Conservation (phyloP, 2,888 invertebrate genomes). For the Ophioninae sp. region DNA sequence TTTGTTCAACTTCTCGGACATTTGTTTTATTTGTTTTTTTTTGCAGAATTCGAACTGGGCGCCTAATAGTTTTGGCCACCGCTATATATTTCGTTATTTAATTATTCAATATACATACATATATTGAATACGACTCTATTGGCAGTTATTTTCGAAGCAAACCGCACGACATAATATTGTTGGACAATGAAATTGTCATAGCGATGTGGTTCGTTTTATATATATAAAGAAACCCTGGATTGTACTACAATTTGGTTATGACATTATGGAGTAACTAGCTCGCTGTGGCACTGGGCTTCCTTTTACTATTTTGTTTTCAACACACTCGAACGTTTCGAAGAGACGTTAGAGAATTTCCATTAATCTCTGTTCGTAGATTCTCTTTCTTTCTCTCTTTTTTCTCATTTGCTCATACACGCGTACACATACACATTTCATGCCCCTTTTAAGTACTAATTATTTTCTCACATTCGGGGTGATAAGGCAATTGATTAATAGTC, state of each 20-base stretch:
- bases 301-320: conserved; percentile 18
- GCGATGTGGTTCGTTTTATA: conserved; percentile 38
- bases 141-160: conserved; percentile 53
- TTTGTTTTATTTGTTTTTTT: not conserved
- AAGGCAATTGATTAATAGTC: not conserved
- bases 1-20: not conserved
- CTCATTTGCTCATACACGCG: not conserved
- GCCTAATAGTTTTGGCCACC: not conserved
- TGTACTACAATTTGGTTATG: conserved; percentile 79
- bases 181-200: conserved; percentile 45
- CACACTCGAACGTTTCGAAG: conserved; percentile 12
- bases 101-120: not conserved
- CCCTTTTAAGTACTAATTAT: conserved; percentile 2
- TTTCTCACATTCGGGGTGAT: not conserved
- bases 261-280: conserved; percentile 73
- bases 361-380: not conserved
- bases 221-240: conserved; percentile 66
- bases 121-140: conserved; percentile 50
- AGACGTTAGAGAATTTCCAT: not conserved
- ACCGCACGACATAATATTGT: conserved; percentile 42
- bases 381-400: not conserved
- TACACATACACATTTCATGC: not conserved
- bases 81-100: conserved; percentile 8
- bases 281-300: conserved; percentile 70
- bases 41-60: not conserved